phyloP scores from a whole-genome alignment of 2,113 vertebrate species.

The Malurus melanocephalus region DNA sequence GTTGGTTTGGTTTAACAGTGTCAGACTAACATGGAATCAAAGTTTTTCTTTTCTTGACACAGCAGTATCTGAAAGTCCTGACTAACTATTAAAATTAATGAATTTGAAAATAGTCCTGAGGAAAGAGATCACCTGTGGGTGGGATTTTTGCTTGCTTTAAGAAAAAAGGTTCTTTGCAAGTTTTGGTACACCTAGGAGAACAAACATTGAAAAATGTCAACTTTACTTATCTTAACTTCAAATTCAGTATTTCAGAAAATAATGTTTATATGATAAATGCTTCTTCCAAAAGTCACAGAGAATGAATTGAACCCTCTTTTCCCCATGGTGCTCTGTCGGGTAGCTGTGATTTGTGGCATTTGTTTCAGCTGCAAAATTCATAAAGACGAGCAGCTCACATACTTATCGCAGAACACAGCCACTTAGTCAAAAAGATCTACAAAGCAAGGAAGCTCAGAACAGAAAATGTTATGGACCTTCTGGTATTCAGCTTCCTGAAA shows the following conservation, averaged over 20 bases:
- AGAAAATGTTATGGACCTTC: neutral
- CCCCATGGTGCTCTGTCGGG: neutral
- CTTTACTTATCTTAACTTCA: neutral
- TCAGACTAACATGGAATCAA: neutral
- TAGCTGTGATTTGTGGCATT: constrained; percentile 13
- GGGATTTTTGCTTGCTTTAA: neutral
- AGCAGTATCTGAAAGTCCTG: neutral
- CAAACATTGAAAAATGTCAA: neutral
- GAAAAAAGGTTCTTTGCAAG: neutral
- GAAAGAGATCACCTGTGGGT: neutral
- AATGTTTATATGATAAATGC: neutral
- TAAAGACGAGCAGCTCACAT: neutral
- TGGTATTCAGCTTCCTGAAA: neutral
- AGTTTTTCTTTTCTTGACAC: neutral
- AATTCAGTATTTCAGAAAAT: neutral
- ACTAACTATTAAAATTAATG: neutral
- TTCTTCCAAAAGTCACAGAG: neutral
- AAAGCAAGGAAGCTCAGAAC: neutral
- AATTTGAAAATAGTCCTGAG: neutral
- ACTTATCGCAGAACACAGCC: neutral
- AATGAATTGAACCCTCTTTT: neutral
- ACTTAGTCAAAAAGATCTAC: neutral
- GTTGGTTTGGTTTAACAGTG: neutral
- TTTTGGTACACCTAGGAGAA: neutral
- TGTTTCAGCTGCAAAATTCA: constrained; percentile 19